A percentile compares a stretch with the other conserved stretches of the same genome.
Evolutionary conservation across 92 coral and sea anemone species (phyloP).

Genomic region (Scolanthus callimorphus): DNA sequence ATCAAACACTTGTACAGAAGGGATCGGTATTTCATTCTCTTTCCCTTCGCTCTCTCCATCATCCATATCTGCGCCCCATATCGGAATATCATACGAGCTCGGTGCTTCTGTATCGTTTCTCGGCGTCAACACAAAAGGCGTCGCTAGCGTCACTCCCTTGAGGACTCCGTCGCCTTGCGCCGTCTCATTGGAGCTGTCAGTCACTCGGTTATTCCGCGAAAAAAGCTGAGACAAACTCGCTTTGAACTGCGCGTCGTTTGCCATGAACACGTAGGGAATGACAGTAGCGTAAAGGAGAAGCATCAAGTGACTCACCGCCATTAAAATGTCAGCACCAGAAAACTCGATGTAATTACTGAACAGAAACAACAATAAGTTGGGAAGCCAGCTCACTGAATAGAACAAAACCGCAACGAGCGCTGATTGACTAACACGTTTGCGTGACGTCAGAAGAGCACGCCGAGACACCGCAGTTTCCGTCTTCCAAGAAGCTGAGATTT

Average conservation of each 20-base stretch:
- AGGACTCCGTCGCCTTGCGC: constrained; percentile 4
- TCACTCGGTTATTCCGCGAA: constrained; percentile 7
- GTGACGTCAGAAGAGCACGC: constrained; percentile 28
- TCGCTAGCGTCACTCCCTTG: constrained; percentile 21
- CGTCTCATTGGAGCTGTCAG: neutral
- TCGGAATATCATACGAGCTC: neutral
- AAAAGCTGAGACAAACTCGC: constrained; percentile 5
- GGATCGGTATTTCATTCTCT: no score
- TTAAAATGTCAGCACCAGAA: neutral
- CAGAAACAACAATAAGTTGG: constrained; percentile 23
- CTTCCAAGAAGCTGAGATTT: constrained; percentile 25
- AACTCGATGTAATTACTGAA: neutral
- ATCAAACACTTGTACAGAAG: no score
- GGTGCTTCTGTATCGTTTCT: constrained; percentile 9
- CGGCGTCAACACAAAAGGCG: constrained; percentile 26
- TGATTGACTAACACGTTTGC: constrained; percentile 18
- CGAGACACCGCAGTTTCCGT: constrained; percentile 36
- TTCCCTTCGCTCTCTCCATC: no score
- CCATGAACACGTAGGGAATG: constrained; percentile 21
- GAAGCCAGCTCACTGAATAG: constrained; percentile 24
- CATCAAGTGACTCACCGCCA: constrained; percentile 1
- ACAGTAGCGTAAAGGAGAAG: constrained; percentile 19
- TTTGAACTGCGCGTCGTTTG: constrained; percentile 30
- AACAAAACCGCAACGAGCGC: constrained; percentile 10
- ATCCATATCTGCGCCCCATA: constrained; percentile 1